These are phyloP conservation scores for Dipodomys ordii DNA, from an alignment of 2,113 vertebrate genomes.

Conservation along the genomic window DNA sequence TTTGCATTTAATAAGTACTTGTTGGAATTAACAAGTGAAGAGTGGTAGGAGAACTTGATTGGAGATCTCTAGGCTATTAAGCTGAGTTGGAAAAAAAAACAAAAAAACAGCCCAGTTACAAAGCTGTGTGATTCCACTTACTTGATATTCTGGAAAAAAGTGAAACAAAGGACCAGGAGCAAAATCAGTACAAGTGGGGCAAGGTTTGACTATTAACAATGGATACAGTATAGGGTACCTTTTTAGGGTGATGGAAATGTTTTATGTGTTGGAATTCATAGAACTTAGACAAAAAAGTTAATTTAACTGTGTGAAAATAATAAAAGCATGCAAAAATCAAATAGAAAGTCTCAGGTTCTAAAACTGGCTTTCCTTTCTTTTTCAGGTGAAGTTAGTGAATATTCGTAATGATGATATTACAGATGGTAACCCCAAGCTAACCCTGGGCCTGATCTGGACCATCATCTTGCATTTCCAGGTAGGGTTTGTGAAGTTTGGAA, in stretches of 20 bases:
- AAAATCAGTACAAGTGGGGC: not conserved
- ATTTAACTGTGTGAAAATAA: not conserved
- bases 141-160: slow-evolving; percentile 5
- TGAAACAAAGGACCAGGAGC: not conserved
- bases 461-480: slow-evolving; percentile 99
- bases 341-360: slow-evolving; percentile 3
- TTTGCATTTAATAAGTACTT: slow-evolving; percentile 3
- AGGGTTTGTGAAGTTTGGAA: slow-evolving; percentile 44
- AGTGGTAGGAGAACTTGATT: not conserved
- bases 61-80: not conserved
- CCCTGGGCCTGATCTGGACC: slow-evolving; percentile 98
- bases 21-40: slow-evolving; percentile 51
- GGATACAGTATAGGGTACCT: not conserved
- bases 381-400: slow-evolving; percentile 97
- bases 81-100: not conserved
- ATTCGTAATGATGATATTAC: slow-evolving; percentile 99
- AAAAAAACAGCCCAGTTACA: not conserved
- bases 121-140: not conserved
- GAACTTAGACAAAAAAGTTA: slow-evolving; percentile 5
- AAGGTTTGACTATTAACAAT: not conserved
- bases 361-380: slow-evolving; percentile 37
- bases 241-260: not conserved
- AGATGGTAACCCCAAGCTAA: slow-evolving; percentile 98
- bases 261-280: slow-evolving; percentile 26
- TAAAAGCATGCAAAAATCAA: slow-evolving; percentile 56